A percentile compares a stretch with the other conserved stretches of the same genome.
These are phyloP conservation scores for Ammodytes dubius DNA, from an alignment of 2,113 vertebrate genomes.

Conservation along the genomic window DNA sequence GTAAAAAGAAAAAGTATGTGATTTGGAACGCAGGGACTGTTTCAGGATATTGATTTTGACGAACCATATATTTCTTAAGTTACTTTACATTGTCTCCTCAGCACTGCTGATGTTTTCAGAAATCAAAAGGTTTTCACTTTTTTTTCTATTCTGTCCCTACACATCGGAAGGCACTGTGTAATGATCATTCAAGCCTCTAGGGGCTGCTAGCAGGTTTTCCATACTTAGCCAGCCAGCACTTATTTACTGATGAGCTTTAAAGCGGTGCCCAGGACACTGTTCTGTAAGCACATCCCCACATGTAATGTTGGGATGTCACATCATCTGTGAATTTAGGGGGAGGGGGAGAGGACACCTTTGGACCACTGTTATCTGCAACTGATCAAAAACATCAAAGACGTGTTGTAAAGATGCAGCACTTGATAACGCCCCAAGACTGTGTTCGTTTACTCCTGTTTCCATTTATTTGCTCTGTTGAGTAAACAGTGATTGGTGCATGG, in stretches of 20 bases:
- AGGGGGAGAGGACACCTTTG: conserved; percentile 6
- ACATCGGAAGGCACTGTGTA: background rate
- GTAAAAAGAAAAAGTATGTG: too few relatives aligned
- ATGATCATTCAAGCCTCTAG: background rate
- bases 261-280: background rate
- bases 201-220: background rate
- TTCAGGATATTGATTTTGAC: background rate
- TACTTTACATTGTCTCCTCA: background rate
- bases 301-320: conserved; percentile 4
- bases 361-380: conserved; percentile 12
- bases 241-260: background rate
- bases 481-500: conserved; percentile 52
- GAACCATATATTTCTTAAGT: background rate
- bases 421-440: conserved; percentile 15
- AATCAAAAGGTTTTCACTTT: background rate
- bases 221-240: background rate
- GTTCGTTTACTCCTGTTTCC: conserved; percentile 7
- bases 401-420: background rate
- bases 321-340: conserved; percentile 6
- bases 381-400: background rate
- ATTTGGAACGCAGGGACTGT: too few relatives aligned
- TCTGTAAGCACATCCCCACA: background rate
- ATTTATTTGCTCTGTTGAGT: conserved; percentile 32
- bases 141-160: background rate
- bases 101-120: background rate